Evolutionary conservation across 2,797 vertebrate species (phyloP).

Genomic region (Coregonus suidteri): DNA sequence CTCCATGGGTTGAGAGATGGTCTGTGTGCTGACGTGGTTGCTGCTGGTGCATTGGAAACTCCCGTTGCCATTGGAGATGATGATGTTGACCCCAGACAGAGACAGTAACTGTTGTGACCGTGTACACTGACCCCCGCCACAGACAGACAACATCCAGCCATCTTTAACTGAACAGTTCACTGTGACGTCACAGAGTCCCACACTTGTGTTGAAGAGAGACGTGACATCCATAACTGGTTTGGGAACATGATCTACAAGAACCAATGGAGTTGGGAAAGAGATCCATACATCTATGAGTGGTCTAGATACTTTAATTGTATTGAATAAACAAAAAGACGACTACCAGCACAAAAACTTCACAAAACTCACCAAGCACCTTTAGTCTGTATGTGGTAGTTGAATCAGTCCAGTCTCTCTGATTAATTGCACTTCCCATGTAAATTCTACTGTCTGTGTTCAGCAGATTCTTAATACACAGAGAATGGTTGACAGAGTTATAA

Average conservation of each 20-base stretch:
- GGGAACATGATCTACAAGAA: constrained; percentile 39
- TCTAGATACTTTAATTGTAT: no score
- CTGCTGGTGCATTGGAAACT: constrained; percentile 32
- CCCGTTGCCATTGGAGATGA: not conserved
- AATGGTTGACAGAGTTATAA: fast-evolving
- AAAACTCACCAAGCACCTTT: constrained; percentile 56
- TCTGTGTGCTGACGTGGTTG: not conserved
- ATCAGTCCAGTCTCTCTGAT: not conserved
- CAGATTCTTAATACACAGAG: constrained; percentile 14
- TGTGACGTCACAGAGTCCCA: constrained; percentile 27
- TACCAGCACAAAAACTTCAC: no score
- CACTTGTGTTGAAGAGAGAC: constrained; percentile 25
- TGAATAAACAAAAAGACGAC: no score
- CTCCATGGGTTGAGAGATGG: not conserved
- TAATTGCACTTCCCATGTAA: constrained; percentile 11
- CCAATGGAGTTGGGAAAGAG: not conserved
- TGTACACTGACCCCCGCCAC: fast-evolving
- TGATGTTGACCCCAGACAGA: constrained; percentile 35
- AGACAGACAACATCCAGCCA: constrained; percentile 16
- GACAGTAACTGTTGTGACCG: not conserved
- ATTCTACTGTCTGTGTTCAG: constrained; percentile 24
- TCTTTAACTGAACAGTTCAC: constrained; percentile 60
- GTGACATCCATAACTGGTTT: constrained; percentile 24
- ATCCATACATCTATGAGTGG: not conserved
- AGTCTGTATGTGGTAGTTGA: fast-evolving